Percentiles rank a stretch among this genome's conserved stretches.
phyloP scores from a whole-genome alignment of 2,797 vertebrate genomes.

The Argya squamiceps region DNA sequence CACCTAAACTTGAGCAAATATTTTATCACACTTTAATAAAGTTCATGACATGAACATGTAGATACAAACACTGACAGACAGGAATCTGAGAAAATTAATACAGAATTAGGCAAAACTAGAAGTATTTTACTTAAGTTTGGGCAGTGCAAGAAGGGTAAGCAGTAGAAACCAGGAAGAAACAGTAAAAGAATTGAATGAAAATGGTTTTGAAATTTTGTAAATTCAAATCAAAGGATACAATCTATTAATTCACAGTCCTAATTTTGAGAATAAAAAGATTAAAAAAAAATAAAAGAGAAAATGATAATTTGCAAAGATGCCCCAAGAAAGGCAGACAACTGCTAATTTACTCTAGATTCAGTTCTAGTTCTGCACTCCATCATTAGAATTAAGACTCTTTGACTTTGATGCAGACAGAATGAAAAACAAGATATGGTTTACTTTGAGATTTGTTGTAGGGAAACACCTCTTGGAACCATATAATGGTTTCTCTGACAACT shows the following conservation, averaged over 20 bases:
- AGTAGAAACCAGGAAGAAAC: background rate
- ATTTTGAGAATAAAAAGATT: background rate
- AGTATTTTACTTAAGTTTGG: background rate
- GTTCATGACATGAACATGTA: background rate
- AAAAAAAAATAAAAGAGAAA: background rate
- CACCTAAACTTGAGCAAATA: background rate
- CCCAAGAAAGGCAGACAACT: background rate
- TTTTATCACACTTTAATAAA: background rate
- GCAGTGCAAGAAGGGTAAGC: background rate
- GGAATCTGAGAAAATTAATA: background rate
- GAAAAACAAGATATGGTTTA: background rate
- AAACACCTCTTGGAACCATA: background rate
- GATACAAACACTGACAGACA: background rate
- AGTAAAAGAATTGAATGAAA: background rate
- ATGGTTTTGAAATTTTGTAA: background rate
- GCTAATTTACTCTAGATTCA: background rate
- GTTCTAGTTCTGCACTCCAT: background rate
- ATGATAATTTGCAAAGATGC: background rate
- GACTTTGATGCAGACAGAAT: background rate
- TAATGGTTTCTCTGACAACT: background rate
- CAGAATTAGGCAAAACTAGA: background rate
- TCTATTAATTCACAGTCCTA: background rate
- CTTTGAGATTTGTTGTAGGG: background rate
- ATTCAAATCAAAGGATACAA: background rate
- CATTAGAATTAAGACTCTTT: background rate